Base-by-base conservation (phyloP, 2,797 vertebrate species). In the Typhlichthys eigenmanni region DNA sequence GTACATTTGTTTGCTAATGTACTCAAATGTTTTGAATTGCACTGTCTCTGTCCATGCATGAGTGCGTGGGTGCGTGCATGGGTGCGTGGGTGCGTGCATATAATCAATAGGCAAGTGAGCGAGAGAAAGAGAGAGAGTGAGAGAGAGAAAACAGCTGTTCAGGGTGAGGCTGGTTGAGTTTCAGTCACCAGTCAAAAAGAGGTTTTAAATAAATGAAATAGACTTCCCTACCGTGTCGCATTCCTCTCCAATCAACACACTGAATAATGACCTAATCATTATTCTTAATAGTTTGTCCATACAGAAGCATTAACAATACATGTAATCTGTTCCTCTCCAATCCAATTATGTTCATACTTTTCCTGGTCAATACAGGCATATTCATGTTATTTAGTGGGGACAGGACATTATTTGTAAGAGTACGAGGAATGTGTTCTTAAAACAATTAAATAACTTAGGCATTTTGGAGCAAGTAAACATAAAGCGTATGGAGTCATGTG, bases 111-210 rank as follows among this genome's bases (percentile, higher is more conserved):
- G 74, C 38, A 51, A 49, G 78, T 13, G 58, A 62, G 13, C 73
- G 59, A 69, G 67, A 24, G 32, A 56, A 53, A 60, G 47, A 34
- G 29, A 68, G 67, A 24, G 32, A 56, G 55, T 58, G 47, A 34
- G 29, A 68, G 61, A 52, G 63, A 73, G 4, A 59, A 54, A 11
- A 53, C 55, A 66, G 57, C 60, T 60, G 12, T 2, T 48, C 6
- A 46, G 29, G 11, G 54, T 12, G 60, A 65, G 69, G 81, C 79
- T 89, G 90, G 86, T 79, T 89, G 90, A 91, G 85, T 90, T 89
- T 85, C 83, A 77, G 53, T 57, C 19, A 1, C 47, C 32, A 80
- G 76, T 78, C 66, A 69, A 63, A 48, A 9, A 65, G n/a, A 13
- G 29, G 10, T 1, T 58, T 72, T 59, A 48, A 16, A 80, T 13